Conservation (phyloP, 2,113 vertebrate genomes). For the Gymnarchus niloticus region DNA sequence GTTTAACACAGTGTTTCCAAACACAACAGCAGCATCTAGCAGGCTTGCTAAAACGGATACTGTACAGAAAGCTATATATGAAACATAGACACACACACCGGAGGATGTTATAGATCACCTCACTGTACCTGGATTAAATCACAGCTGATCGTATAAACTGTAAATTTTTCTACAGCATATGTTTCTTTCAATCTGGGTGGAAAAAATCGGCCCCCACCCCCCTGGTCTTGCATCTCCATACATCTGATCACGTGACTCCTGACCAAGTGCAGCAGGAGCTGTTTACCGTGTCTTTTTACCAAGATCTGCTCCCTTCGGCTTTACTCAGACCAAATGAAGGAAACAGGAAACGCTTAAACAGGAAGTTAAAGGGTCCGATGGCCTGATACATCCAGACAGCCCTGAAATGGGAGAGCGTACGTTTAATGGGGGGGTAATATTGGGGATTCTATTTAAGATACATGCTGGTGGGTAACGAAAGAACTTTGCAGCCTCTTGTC, state of each 20-base stretch:
- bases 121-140: too few relatives aligned
- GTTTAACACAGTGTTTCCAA: background rate
- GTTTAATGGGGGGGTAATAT: background rate
- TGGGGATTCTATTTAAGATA: background rate
- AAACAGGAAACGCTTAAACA: slow-evolving; percentile 22
- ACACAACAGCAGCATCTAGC: background rate
- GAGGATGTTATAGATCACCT: too few relatives aligned
- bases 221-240: too few relatives aligned
- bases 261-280: background rate
- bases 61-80: background rate
- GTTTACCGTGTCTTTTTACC: background rate
- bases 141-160: too few relatives aligned
- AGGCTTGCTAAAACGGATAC: background rate
- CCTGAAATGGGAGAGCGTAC: background rate
- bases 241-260: background rate
- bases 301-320: background rate
- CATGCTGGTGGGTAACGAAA: background rate
- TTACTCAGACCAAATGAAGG: slow-evolving; percentile 1
- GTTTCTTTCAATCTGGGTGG: too few relatives aligned
- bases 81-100: background rate
- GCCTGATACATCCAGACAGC: background rate
- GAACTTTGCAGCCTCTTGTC: background rate
- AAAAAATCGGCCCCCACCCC: too few relatives aligned
- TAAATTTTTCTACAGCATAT: too few relatives aligned
- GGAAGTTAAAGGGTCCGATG: background rate